Percentiles rank a stretch among this genome's conserved stretches.
Conservation (phyloP, 35 echinoderm and acorn worm genomes). For the Lytechinus pictus region DNA sequence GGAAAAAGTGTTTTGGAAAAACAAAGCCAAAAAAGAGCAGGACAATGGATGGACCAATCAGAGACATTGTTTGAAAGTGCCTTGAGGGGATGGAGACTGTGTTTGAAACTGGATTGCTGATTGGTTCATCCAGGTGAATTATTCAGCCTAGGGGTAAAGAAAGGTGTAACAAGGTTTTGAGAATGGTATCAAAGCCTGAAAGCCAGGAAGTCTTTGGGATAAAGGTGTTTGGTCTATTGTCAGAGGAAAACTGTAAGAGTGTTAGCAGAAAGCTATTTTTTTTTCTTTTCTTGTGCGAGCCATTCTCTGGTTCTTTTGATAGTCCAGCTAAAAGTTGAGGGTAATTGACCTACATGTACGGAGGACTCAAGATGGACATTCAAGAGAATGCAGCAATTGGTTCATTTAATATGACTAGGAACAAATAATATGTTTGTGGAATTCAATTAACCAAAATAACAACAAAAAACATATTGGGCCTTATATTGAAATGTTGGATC, state of each 20-base stretch:
- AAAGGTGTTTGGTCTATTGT: neutral
- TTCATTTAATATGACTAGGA: neutral
- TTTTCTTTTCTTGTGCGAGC: neutral
- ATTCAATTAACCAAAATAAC: too few relatives aligned
- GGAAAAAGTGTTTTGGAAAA: constrained; percentile 19
- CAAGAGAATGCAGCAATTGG: neutral
- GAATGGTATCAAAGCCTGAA: neutral
- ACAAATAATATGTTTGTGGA: too few relatives aligned
- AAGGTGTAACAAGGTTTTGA: constrained; percentile 10
- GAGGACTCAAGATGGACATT: neutral
- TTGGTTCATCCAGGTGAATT: neutral
- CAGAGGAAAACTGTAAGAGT: neutral
- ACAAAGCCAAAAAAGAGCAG: neutral
- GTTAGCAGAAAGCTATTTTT: neutral
- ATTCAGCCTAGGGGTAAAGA: neutral
- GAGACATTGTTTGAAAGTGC: neutral
- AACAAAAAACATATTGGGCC: too few relatives aligned
- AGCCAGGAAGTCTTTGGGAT: neutral
- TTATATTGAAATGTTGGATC: too few relatives aligned
- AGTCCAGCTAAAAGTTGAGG: neutral
- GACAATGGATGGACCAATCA: neutral
- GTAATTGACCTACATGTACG: neutral
- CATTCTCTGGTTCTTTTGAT: neutral
- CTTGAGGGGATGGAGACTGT: neutral
- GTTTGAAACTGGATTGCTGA: neutral